Base-by-base conservation (phyloP, 2,113 vertebrate genomes). In the Chaetops frenatus region DNA sequence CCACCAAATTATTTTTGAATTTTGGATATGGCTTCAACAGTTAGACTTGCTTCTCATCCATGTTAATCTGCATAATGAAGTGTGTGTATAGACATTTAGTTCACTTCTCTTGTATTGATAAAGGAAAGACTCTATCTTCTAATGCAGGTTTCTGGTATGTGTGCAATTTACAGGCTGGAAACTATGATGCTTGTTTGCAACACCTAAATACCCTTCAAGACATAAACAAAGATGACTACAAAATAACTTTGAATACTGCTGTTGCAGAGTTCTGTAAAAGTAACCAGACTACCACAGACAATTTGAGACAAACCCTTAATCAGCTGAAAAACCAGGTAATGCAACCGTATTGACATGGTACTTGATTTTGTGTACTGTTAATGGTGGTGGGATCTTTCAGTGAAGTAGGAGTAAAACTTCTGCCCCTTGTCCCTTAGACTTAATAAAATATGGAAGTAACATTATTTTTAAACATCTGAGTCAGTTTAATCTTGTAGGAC, bases 221-320 rank as follows among this genome's bases (percentile, higher is more conserved):
- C 73, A 98, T 99, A 76, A 99, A 99, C 97, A 99, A 99, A 97
- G 99, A 99, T 44, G 99, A 99, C 97, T 99, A 99, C 97, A 99
- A 99, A 98, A 99, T 99, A 73, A 97, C 98, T 85, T 96, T 99
- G 98, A 99, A 99, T 92, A 99, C 98, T 95, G 99, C 99, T 47
- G 98, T 99, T 53, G 98, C 98, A 8, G 99, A 99, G 88, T 99
- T 99, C 97, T 99, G 99, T 97, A 99, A 98, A 97, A 99, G 98
- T 92, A 99, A 99, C 70, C 99, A 99, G 97, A 98, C 98, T 33
- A 99, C 99, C 87, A 99, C 99, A 12, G 98, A 99, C 94, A 98
- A 95, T 50, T 97, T 99, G 95, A 99, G 98, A 94, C 99, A 99
- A 92, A 98, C 98, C 2, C 98, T 99, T 47, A 98, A 98, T 89